A percentile compares a stretch with the other conserved stretches of the same genome.
Evolutionary conservation across 2,113 vertebrate species (phyloP).

Genomic region (Pithys albifrons): DNA sequence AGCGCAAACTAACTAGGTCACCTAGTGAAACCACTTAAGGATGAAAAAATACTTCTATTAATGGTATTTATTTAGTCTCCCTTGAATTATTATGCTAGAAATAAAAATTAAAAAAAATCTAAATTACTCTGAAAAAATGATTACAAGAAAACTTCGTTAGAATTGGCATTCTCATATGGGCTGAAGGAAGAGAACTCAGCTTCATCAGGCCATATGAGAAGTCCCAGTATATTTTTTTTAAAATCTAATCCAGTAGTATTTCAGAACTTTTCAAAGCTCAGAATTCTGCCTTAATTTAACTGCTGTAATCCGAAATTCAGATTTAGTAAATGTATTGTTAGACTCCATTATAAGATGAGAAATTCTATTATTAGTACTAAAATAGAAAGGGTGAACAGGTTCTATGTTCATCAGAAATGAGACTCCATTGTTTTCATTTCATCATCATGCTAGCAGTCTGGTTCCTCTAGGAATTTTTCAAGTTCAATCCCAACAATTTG

Average conservation of each 20-base stretch:
- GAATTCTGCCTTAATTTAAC: neutral
- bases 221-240: neutral
- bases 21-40: neutral
- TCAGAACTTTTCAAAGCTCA: neutral
- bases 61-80: neutral
- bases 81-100: neutral
- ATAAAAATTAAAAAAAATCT: neutral
- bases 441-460: neutral
- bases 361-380: neutral
- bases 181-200: neutral
- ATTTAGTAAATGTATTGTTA: neutral
- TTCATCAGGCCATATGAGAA: neutral
- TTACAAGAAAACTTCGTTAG: neutral
- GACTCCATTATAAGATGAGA: neutral
- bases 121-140: neutral
- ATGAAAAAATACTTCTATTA: neutral
- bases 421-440: neutral
- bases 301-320: neutral
- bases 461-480: neutral
- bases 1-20: neutral
- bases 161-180: neutral
- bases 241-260: neutral
- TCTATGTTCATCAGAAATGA: neutral
- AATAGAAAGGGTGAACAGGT: neutral
- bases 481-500: neutral